Evolutionary conservation across 2,888 invertebrate genomes (phyloP).

Genomic region (Neoascia interrupta): DNA sequence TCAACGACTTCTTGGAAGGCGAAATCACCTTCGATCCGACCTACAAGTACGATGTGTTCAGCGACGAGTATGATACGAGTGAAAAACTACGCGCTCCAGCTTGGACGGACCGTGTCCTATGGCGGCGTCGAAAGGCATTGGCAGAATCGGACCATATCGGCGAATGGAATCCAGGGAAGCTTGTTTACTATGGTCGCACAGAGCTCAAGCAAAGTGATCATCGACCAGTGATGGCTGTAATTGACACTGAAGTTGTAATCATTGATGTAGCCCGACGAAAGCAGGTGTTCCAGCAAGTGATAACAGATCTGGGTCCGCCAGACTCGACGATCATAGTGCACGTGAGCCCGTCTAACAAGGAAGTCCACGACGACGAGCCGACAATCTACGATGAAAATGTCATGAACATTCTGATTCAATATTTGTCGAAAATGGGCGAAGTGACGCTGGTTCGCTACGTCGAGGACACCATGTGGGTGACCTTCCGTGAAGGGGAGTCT

Average conservation of each 20-base stretch:
- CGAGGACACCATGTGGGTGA: conserved; percentile 93
- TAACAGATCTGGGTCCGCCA: conserved; percentile 93
- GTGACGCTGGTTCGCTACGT: conserved; percentile 95
- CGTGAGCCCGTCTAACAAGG: conserved; percentile 80
- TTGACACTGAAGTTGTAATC: conserved; percentile 92
- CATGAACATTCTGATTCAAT: conserved; percentile 88
- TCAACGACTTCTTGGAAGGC: conserved; percentile 96
- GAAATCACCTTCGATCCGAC: conserved; percentile 96
- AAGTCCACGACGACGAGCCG: conserved; percentile 81
- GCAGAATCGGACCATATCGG: conserved; percentile 84
- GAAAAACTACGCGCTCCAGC: conserved; percentile 98
- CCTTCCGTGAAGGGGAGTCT: conserved; percentile 93
- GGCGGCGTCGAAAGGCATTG: conserved; percentile 89
- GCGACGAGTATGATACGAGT: conserved; percentile 99
- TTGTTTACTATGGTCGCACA: conserved; percentile 92
- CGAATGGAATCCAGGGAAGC: conserved; percentile 88
- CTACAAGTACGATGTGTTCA: conserved; percentile 99
- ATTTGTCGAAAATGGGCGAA: conserved; percentile 91
- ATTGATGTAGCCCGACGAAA: conserved; percentile 89
- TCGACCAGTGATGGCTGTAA: conserved; percentile 94
- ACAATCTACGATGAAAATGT: conserved; percentile 89
- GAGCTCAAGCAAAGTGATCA: conserved; percentile 99
- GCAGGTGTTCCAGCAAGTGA: conserved; percentile 90
- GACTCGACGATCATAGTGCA: conserved; percentile 94
- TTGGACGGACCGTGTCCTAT: conserved; percentile 98